phyloP scores from a whole-genome alignment of 2,888 invertebrate species.

The Nomada lathburiana region DNA sequence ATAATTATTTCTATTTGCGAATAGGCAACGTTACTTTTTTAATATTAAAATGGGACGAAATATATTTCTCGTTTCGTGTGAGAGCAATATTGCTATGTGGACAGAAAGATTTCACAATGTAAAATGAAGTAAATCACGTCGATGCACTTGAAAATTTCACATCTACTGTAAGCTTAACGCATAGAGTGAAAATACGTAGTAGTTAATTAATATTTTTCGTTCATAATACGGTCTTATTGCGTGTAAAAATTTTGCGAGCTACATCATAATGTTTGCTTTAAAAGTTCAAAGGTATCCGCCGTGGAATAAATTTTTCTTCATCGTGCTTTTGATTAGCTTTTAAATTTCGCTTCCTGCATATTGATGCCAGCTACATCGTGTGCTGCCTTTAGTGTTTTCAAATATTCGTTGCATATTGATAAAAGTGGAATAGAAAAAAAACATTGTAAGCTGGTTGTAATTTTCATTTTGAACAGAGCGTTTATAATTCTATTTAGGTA shows the following conservation, averaged over 20 bases:
- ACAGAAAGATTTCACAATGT: neutral
- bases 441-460: neutral
- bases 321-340: neutral
- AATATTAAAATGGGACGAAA: neutral
- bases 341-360: constrained; percentile 14
- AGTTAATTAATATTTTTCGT: constrained; percentile 4
- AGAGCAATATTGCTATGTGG: neutral
- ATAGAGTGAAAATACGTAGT: neutral
- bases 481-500: neutral
- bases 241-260: constrained; percentile 9
- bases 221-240: neutral
- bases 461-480: neutral
- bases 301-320: constrained; percentile 10
- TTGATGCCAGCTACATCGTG: neutral
- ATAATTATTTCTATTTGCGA: neutral
- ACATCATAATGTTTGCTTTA: constrained; percentile 8
- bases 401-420: neutral
- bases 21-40: neutral
- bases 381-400: neutral
- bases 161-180: neutral
- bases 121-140: neutral
- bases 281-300: constrained; percentile 8
- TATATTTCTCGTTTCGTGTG: too few species aligned
- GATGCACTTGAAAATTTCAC: neutral
- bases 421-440: neutral